A percentile compares a stretch with the other conserved stretches of the same genome.
These are phyloP conservation scores for Holcopasites calliopsidis DNA, from an alignment of 1,140 invertebrate species.

Conservation along the genomic window DNA sequence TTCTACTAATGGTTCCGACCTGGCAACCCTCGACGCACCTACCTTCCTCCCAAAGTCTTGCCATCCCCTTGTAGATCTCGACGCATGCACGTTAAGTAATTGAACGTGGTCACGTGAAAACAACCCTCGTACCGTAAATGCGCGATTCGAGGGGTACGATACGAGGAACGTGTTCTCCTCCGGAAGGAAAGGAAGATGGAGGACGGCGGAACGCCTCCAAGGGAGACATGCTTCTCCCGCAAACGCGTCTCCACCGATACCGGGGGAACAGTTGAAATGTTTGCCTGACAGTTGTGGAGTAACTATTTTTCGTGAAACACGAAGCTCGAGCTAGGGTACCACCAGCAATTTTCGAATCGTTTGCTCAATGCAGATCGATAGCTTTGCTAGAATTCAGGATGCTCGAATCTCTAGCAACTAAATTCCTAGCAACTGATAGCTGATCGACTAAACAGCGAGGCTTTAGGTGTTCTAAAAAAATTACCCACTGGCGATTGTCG, in stretches of 20 bases:
- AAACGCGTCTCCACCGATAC: not conserved
- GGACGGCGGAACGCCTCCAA: slow-evolving; percentile 55
- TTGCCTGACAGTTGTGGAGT: not conserved
- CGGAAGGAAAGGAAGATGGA: slow-evolving; percentile 59
- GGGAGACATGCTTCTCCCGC: slow-evolving; percentile 26
- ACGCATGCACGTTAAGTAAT: slow-evolving; percentile 50
- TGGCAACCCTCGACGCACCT: slow-evolving; percentile 54
- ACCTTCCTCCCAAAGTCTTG: slow-evolving; percentile 42
- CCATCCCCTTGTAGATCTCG: slow-evolving; percentile 29
- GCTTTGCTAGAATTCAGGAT: too few species aligned
- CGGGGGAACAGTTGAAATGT: not conserved
- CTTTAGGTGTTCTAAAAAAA: too few species aligned
- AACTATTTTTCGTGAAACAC: not conserved
- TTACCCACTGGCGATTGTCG: too few species aligned
- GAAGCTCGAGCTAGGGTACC: too few species aligned
- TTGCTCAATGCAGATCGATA: not conserved
- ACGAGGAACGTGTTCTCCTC: slow-evolving; percentile 51
- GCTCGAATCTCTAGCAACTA: too few species aligned
- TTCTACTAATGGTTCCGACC: slow-evolving; percentile 71
- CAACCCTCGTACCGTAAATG: slow-evolving; percentile 33
- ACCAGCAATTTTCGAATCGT: not conserved
- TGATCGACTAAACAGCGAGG: too few species aligned
- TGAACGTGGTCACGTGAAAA: slow-evolving; percentile 57
- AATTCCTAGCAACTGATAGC: too few species aligned
- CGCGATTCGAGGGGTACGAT: slow-evolving; percentile 43